Base-by-base conservation (phyloP, 2,888 invertebrate species). In the Frankliniella intonsa region DNA sequence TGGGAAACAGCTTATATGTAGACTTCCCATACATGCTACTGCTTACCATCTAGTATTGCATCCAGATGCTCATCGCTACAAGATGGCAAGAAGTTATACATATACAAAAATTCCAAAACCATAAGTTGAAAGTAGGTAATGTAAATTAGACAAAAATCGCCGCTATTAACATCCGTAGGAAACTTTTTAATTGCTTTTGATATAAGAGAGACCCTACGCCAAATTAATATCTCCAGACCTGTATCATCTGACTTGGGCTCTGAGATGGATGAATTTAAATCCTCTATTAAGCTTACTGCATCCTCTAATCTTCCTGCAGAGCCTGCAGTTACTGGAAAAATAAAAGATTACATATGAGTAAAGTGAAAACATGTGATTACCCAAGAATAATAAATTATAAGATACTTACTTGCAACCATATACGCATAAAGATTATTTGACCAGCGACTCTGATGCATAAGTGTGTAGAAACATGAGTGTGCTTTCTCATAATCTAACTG, bases 391-490 rank as follows among this genome's bases (percentile, higher is more conserved):
- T 76, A 11, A 51, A 25, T 19, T 22, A 79, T 0, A 81, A 14
- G 25, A 50, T 38, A 86, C 86, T 85, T 85, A 89, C 89, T 87
- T 84, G 90, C 90, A 49, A 91, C 89, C 81, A 93, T 87, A 85
- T 93, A 93, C 11, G 90, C 89, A 86, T 93, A 93, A 85, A 93
- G 92, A 83, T 90, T 89, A 85, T 90, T 90, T 50, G 92, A 92
- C 92, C 93, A 93, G 84, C 91, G 89, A 76, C 92, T 92, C 82
- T 91, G 90, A 81, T 89, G 88, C 84, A 90, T 90, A 80, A 93
- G 87, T 84, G 90, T 89, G 14, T 88, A 86, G 84, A 92, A 91
- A 62, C 90, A 89, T 80, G 86, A 86, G 85, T 89, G 88, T 3
- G 91, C 90, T 83, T 90, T 88, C 25, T 87, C 86, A 88, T 91